These are phyloP conservation scores for Lates calcarifer DNA, from an alignment of 2,113 vertebrate species.

Conservation along the genomic window DNA sequence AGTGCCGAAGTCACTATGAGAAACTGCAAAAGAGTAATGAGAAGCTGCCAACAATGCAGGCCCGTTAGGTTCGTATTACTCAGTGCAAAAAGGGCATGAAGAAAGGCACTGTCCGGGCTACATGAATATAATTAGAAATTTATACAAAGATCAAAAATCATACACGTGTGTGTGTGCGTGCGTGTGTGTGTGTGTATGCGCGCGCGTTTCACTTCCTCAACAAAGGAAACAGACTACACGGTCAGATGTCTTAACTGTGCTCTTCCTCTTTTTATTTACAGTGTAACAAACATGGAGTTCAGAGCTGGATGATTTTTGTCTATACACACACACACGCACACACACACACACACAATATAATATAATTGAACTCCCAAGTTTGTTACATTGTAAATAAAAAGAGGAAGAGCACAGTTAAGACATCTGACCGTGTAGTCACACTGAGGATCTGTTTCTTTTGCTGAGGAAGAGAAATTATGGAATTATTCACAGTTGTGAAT, in stretches of 20 bases:
- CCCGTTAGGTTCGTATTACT: neutral
- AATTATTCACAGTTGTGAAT: conserved; percentile 23
- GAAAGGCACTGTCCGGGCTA: too few species aligned
- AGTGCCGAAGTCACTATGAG: neutral
- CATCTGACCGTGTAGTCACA: conserved; percentile 17
- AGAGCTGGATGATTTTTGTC: too few species aligned
- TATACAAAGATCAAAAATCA: too few species aligned
- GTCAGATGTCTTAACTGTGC: neutral
- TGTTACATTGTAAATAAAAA: conserved; percentile 26
- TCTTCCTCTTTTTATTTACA: conserved; percentile 37
- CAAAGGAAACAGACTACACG: conserved; percentile 34
- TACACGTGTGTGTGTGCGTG: too few species aligned
- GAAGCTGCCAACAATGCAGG: neutral
- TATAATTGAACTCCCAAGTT: too few species aligned
- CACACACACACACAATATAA: too few species aligned
- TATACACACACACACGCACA: too few species aligned
- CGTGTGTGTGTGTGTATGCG: too few species aligned
- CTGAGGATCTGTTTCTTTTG: conserved; percentile 18
- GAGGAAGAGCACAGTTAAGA: conserved; percentile 5
- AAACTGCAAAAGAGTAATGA: neutral
- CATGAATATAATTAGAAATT: too few species aligned
- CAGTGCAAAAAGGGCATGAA: too few species aligned
- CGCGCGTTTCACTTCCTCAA: conserved; percentile 34
- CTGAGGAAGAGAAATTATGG: conserved; percentile 30
- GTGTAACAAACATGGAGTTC: neutral